A percentile compares a stretch with the other conserved stretches of the same genome.
These are phyloP conservation scores for Poeciliopsis prolifica DNA, from an alignment of 2,113 vertebrate species.

Conservation along the genomic window DNA sequence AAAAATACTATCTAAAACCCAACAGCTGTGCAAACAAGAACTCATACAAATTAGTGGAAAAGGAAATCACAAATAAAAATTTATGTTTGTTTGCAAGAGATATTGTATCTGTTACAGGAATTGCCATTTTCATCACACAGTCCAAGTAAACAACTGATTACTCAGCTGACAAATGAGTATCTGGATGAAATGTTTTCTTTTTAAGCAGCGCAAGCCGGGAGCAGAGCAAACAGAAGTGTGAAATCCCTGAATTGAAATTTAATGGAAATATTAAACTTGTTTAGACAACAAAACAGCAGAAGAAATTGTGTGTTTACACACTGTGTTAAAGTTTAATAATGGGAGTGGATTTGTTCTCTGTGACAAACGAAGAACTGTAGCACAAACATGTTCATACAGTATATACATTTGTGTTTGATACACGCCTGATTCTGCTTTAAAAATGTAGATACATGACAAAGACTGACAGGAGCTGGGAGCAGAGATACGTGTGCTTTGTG, in stretches of 20 bases:
- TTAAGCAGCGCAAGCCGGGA: conserved; percentile 10
- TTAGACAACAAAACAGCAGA: conserved; percentile 19
- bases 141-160: conserved; percentile 23
- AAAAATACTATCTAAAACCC: neutral
- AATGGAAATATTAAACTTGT: conserved; percentile 38
- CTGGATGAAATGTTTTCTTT: conserved; percentile 29
- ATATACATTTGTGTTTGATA: neutral
- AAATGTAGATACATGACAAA: neutral
- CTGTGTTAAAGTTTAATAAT: conserved; percentile 34
- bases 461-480: conserved; percentile 1
- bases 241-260: conserved; percentile 50
- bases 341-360: conserved; percentile 16
- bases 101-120: conserved; percentile 30
- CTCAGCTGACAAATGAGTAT: conserved; percentile 52
- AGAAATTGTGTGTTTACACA: conserved; percentile 32
- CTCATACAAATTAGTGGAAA: neutral
- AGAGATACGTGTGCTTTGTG: neutral
- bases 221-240: conserved; percentile 30
- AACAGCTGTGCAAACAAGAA: neutral
- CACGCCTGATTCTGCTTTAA: neutral
- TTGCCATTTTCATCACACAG: conserved; percentile 14
- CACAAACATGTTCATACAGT: neutral
- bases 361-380: conserved; percentile 24
- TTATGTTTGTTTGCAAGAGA: conserved; percentile 25
- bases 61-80: neutral